Evolutionary conservation across 2,888 invertebrate genomes (phyloP).

Genomic region (Eristalinus sepulchralis): DNA sequence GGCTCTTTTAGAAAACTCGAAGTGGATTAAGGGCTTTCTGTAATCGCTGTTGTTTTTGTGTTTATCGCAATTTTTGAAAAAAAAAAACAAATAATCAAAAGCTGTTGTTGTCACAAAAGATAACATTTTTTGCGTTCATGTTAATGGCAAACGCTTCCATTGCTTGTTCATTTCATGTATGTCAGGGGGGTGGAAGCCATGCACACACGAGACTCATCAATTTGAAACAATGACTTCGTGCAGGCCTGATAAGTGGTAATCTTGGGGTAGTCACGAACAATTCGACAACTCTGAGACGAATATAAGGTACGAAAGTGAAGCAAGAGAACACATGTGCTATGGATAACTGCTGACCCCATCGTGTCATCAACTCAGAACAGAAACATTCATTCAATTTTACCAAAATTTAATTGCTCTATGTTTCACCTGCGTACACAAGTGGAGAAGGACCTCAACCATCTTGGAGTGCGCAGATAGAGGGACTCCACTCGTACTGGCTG

Average conservation of each 20-base stretch:
- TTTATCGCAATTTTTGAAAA: slow-evolving; percentile 1
- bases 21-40: slow-evolving; percentile 73
- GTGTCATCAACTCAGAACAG: no score
- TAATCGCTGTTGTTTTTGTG: neutral
- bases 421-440: no score
- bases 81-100: neutral
- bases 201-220: neutral
- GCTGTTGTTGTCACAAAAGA: neutral
- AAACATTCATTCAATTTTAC: no score
- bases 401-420: no score
- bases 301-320: neutral
- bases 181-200: neutral
- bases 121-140: neutral
- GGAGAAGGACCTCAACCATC: no score
- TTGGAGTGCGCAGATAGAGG: no score
- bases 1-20: slow-evolving; percentile 77
- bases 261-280: neutral
- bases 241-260: neutral
- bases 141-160: neutral
- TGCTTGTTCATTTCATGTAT: neutral
- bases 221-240: neutral
- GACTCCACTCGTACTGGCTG: no score
- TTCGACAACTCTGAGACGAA: neutral
- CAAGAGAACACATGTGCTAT: no score
- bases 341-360: no score